Percentiles rank a stretch among this genome's conserved stretches.
These are phyloP conservation scores for Chromoteleia sp. DNA, from an alignment of 2,888 invertebrate genomes.

Conservation along the genomic window DNA sequence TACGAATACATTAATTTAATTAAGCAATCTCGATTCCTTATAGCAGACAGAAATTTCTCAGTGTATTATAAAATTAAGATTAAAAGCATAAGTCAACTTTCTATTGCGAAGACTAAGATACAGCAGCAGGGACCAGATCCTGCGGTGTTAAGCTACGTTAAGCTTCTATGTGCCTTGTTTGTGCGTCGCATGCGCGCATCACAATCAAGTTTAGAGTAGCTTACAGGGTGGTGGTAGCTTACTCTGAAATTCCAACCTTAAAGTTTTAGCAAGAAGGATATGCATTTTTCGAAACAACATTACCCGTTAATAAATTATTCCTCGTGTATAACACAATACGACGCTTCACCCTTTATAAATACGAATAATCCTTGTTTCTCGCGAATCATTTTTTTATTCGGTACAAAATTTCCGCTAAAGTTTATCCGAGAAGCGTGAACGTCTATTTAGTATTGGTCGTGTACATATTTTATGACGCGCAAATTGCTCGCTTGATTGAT, in stretches of 20 bases:
- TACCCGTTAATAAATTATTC: slow-evolving; percentile 53
- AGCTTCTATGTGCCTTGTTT: slow-evolving; percentile 56
- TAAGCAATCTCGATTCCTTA: slow-evolving; percentile 52
- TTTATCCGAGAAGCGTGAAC: neutral
- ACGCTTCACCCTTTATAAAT: slow-evolving; percentile 42
- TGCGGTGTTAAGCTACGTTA: slow-evolving; percentile 57
- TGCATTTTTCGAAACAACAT: slow-evolving; percentile 51
- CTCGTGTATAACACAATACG: slow-evolving; percentile 23
- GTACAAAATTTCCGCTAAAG: no score
- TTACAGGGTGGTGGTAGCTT: slow-evolving; percentile 46
- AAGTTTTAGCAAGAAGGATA: slow-evolving; percentile 47
- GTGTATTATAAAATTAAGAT: slow-evolving; percentile 64
- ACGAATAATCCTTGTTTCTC: slow-evolving; percentile 36
- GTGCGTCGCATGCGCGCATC: slow-evolving; percentile 65
- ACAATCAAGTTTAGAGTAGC: slow-evolving; percentile 63
- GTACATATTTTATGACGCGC: no score
- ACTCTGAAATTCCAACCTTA: slow-evolving; percentile 59
- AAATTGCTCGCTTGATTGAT: no score
- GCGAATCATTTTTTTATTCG: neutral
- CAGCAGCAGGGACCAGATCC: slow-evolving; percentile 60
- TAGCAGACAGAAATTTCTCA: slow-evolving; percentile 47
- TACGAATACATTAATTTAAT: slow-evolving; percentile 59
- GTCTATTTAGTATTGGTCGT: neutral
- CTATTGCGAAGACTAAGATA: slow-evolving; percentile 50
- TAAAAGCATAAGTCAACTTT: slow-evolving; percentile 64